phyloP scores from a whole-genome alignment of 2,113 vertebrate species.

The Chamaea fasciata region DNA sequence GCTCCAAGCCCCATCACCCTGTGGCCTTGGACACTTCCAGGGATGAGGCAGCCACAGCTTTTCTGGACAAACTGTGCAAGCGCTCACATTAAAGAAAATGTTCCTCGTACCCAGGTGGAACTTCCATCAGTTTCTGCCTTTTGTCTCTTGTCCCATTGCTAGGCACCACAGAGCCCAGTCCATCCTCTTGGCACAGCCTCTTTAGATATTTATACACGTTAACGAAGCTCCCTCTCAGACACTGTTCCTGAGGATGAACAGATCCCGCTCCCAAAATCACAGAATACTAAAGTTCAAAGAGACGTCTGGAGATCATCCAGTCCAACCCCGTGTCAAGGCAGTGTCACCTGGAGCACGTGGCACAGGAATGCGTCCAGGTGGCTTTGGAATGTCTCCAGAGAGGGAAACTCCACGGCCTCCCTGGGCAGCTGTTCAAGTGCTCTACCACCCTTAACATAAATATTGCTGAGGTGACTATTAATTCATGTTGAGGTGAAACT shows the following conservation, averaged over 20 bases:
- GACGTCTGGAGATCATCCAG: neutral
- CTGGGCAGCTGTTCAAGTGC: neutral
- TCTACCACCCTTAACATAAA: neutral
- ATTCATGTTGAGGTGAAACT: neutral
- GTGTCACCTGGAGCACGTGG: neutral
- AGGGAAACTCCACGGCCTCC: too few species aligned
- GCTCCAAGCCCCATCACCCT: neutral
- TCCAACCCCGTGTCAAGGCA: neutral
- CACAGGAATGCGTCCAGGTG: neutral
- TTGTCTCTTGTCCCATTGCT: neutral
- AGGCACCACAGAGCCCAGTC: fast-evolving
- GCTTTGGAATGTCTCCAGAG: neutral
- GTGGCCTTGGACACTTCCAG: neutral
- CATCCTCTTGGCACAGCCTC: fast-evolving
- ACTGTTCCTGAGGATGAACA: neutral
- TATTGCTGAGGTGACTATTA: too few species aligned
- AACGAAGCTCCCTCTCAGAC: neutral
- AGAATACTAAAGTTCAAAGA: neutral
- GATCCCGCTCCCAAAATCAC: neutral
- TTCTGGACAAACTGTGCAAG: neutral
- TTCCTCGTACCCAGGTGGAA: neutral
- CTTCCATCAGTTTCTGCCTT: neutral
- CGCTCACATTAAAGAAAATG: neutral
- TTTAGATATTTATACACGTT: too few species aligned
- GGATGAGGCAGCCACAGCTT: neutral